A percentile compares a stretch with the other conserved stretches of the same genome.
These are phyloP conservation scores for Hetaerina titia DNA, from an alignment of 2,888 invertebrate species.

Conservation along the genomic window DNA sequence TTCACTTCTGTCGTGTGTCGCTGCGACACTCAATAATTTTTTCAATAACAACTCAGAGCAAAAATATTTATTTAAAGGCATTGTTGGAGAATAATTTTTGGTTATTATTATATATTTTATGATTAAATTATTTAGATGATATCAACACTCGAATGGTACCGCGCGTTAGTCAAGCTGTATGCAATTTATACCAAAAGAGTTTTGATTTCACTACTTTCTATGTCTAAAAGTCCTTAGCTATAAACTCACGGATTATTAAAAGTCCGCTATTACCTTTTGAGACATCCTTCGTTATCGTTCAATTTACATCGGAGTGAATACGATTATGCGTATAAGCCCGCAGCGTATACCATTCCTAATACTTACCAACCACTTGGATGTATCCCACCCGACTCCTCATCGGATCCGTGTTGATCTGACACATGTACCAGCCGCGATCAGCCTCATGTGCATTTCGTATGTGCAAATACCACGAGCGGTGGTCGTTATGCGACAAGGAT, in stretches of 20 bases:
- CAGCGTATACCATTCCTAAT: neutral
- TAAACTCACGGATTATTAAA: no score
- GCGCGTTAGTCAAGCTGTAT: neutral
- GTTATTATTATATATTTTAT: no score
- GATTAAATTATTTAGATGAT: no score
- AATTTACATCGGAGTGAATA: neutral
- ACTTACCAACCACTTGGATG: constrained; percentile 93
- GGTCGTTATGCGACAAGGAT: constrained; percentile 92
- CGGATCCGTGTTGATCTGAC: constrained; percentile 96
- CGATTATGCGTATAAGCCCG: neutral
- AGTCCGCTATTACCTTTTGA: no score
- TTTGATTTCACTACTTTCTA: neutral
- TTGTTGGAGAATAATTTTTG: no score
- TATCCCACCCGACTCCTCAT: constrained; percentile 94
- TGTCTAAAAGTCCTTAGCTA: neutral
- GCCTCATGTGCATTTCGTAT: constrained; percentile 92
- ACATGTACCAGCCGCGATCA: constrained; percentile 95
- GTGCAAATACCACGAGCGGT: constrained; percentile 94
- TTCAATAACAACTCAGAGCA: no score
- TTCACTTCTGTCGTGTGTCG: no score
- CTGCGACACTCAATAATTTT: no score
- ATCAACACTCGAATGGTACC: no score
- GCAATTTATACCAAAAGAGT: neutral
- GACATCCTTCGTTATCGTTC: neutral
- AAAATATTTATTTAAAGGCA: no score